Evolutionary conservation across 2,888 invertebrate genomes (phyloP), one percentile per base, ranked within the genome.

Genomic region (Nephrocerus scutellatus): DNA sequence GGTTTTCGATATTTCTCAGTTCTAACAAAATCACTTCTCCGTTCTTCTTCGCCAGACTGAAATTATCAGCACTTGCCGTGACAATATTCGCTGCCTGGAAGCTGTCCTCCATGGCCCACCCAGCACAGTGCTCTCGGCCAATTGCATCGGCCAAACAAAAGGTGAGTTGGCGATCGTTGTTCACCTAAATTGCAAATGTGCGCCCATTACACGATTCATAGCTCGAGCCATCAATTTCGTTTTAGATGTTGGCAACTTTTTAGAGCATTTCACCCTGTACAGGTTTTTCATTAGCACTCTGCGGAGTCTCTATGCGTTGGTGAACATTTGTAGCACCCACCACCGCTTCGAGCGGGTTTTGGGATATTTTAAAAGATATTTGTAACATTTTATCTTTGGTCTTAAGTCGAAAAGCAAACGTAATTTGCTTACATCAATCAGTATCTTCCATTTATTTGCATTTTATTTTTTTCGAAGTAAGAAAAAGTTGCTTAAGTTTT

Each of bases 61-160:
- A 73, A 75, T 92, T 59, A 75, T 85, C 62, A 79, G 81, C 45
- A 84, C 85, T 43, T 90, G 91, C 72, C 81, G 84, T 55, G 87
- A 90, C 60, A 89, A 91, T 70, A 80, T 89, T 59, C 80, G 79
- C 60, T 81, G 86, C 58, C 74, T 91, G 70, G 80, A 80, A 60
- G 75, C 79, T 36, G 77, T 85, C 37, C 62, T 83, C 52, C 76
- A 75, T 47, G 70, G 72, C 29, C 68, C 71, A 40, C 64, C 66
- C 30, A 58, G 66, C 54, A 71, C 73, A 41, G 63, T 74, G 41
- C 61, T 77, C 47, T 73, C 78, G 43, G 57, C 73, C 29, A 66
- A 72, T 30, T 70, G 76, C 55, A 73, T 73, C 57, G 70, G 73
- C 56, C 77, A 78, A 51, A 73, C 77, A 44, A 71, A 74, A 74